Conservation (phyloP, 2,797 vertebrate genomes). For the Chaenodraco wilsoni region DNA sequence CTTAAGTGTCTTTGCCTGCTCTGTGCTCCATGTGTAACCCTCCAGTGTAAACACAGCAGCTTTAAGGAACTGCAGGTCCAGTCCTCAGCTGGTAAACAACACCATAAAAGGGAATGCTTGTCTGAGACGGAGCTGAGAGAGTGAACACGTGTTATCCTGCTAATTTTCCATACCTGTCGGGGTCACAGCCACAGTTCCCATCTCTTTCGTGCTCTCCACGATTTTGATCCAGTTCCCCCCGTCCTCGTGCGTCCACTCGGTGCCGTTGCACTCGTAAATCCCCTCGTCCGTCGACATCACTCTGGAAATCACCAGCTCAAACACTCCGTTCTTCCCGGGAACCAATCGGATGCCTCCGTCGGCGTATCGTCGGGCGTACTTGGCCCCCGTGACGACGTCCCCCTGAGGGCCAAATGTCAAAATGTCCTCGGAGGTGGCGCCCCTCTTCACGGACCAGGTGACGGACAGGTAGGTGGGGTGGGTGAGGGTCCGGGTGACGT, state of each 20-base stretch:
- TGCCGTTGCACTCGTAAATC: slow-evolving; percentile 87
- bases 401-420: slow-evolving; percentile 88
- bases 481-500: slow-evolving; percentile 75
- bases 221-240: slow-evolving; percentile 89
- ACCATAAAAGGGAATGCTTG: not conserved
- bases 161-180: slow-evolving; percentile 84
- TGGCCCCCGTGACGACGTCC: slow-evolving; percentile 76
- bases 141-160: not conserved
- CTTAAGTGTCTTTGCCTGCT: not conserved
- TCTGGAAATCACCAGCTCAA: slow-evolving; percentile 84
- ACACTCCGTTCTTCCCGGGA: slow-evolving; percentile 81
- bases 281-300: slow-evolving; percentile 83
- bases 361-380: slow-evolving; percentile 83
- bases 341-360: slow-evolving; percentile 87
- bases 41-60: not conserved
- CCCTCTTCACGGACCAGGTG: slow-evolving; percentile 86
- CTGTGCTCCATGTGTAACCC: not conserved
- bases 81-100: not conserved
- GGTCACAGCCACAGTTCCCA: slow-evolving; percentile 86
- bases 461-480: slow-evolving; percentile 90
- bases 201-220: slow-evolving; percentile 86
- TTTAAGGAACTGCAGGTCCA: not conserved
- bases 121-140: not conserved
- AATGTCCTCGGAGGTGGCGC: slow-evolving; percentile 76
- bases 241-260: slow-evolving; percentile 88